phyloP scores from a whole-genome alignment of 1,140 invertebrate genomes.

The Lepidotrigona ventralis region DNA sequence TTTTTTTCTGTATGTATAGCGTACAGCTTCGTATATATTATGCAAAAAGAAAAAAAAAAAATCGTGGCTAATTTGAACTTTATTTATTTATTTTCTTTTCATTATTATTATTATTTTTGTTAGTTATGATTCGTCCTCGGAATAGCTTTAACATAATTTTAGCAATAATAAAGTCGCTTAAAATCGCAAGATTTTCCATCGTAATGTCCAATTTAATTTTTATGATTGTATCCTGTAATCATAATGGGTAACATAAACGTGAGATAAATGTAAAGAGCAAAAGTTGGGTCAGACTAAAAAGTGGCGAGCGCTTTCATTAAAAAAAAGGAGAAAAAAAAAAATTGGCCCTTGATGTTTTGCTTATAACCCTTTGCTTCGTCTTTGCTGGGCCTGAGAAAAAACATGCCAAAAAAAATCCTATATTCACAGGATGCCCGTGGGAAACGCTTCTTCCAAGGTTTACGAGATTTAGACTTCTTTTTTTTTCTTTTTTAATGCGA shows the following conservation, averaged over 20 bases:
- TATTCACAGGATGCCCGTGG: conserved; percentile 55
- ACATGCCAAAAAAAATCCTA: conserved; percentile 53
- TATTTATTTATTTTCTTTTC: neutral
- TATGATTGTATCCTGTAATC: neutral
- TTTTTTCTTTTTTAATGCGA: neutral
- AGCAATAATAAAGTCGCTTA: neutral
- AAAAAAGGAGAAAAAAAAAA: conserved; percentile 51
- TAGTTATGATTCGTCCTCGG: neutral
- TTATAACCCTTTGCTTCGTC: conserved; percentile 53
- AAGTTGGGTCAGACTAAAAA: conserved; percentile 26
- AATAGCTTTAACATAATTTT: neutral
- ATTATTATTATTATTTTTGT: too few relatives aligned
- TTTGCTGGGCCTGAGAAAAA: conserved; percentile 36
- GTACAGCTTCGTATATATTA: neutral
- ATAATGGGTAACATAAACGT: too few relatives aligned
- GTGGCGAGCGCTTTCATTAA: conserved; percentile 36
- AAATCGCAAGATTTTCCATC: neutral
- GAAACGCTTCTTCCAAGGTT: conserved; percentile 42
- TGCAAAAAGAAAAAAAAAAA: too few relatives aligned
- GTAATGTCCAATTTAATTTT: neutral
- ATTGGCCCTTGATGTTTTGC: conserved; percentile 28
- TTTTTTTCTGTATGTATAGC: neutral
- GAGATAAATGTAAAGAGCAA: neutral
- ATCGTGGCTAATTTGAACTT: neutral
- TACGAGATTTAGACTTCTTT: neutral